A percentile compares a stretch with the other conserved stretches of the same genome.
Evolutionary conservation across 1,140 invertebrate species (phyloP).

Genomic region (Euura saliciscinereae): DNA sequence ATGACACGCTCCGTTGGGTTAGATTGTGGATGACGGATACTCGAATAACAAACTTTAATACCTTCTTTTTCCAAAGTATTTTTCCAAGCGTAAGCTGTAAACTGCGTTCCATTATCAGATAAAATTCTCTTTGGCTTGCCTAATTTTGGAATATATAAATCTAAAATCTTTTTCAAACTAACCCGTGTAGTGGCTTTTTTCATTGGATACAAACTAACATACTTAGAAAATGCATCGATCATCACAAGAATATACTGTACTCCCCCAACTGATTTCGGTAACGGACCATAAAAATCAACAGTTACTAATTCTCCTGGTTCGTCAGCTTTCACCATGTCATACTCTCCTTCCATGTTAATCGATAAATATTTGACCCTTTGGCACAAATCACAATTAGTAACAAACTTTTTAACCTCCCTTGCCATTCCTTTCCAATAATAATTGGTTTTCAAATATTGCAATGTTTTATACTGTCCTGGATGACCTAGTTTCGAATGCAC

Average conservation of each 20-base stretch:
- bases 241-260: constrained; percentile 28
- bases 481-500: constrained; percentile 23
- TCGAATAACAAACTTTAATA: constrained; percentile 20
- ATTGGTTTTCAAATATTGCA: constrained; percentile 17
- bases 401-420: constrained; percentile 17
- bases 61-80: constrained; percentile 14
- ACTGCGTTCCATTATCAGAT: constrained; percentile 25
- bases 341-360: constrained; percentile 18
- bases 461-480: constrained; percentile 23
- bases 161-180: constrained; percentile 16
- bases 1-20: constrained; percentile 24
- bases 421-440: constrained; percentile 24
- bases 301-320: constrained; percentile 24
- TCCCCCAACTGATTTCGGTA: constrained; percentile 19
- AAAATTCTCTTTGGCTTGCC: constrained; percentile 23
- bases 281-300: constrained; percentile 30
- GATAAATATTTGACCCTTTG: constrained; percentile 26
- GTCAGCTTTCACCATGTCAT: constrained; percentile 10
- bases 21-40: constrained; percentile 21
- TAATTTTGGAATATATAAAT: constrained; percentile 17
- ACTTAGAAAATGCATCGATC: constrained; percentile 29
- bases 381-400: constrained; percentile 24
- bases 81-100: constrained; percentile 21
- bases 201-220: constrained; percentile 21
- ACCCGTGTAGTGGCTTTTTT: constrained; percentile 18